Evolutionary conservation across 2,888 invertebrate species (phyloP).

Genomic region (Thera britannica): DNA sequence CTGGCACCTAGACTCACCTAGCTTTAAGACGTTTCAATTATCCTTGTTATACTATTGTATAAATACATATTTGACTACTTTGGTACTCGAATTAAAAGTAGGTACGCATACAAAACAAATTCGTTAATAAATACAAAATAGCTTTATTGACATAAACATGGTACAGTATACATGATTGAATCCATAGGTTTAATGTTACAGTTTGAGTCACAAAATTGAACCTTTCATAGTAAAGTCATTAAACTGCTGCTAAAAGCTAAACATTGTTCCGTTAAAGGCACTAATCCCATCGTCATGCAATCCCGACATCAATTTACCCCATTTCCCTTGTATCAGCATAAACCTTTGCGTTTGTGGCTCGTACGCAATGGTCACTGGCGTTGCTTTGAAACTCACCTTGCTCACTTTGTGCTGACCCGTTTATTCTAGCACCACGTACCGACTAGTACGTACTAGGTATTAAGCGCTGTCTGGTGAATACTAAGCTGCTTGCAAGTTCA

Average conservation of each 20-base stretch:
- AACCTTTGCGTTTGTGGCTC: slow-evolving; percentile 15
- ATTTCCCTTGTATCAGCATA: slow-evolving; percentile 8
- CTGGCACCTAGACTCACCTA: no score
- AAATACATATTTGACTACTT: no score
- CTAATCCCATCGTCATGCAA: slow-evolving; percentile 2
- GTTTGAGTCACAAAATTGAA: no score
- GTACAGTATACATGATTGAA: no score
- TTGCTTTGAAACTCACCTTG: slow-evolving; percentile 21
- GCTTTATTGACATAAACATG: no score
- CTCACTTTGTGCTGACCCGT: slow-evolving; percentile 16
- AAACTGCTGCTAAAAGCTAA: background rate
- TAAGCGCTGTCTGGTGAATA: background rate
- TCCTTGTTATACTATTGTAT: no score
- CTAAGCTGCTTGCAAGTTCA: background rate
- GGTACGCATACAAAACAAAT: no score
- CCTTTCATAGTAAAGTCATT: no score
- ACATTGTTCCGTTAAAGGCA: background rate
- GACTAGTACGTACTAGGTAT: background rate
- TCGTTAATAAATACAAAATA: no score
- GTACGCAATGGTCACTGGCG: slow-evolving; percentile 15
- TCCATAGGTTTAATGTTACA: no score
- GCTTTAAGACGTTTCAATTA: no score
- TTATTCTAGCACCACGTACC: slow-evolving; percentile 9
- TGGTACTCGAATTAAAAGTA: no score
- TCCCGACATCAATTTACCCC: slow-evolving; percentile 8